Percentiles rank a stretch among this genome's conserved stretches.
phyloP scores from a whole-genome alignment of 2,888 invertebrate genomes.

The Ophion ellenae region DNA sequence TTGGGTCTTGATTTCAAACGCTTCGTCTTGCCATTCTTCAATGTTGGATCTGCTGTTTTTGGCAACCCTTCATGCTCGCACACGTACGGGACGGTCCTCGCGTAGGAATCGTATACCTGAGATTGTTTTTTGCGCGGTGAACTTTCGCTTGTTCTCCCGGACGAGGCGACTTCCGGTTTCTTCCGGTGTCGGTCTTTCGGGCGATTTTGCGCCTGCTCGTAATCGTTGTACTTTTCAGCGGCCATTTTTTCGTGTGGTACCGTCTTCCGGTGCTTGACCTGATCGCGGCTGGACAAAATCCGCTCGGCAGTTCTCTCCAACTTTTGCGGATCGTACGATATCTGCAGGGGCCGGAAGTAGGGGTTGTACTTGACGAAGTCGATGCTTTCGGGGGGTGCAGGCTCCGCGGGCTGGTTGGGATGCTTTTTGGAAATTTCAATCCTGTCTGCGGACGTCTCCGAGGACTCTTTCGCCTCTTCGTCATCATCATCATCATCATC shows the following conservation, averaged over 20 bases:
- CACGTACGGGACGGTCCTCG: slow-evolving; percentile 74
- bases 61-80: slow-evolving; percentile 71
- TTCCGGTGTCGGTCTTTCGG: not conserved
- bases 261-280: not conserved
- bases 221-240: slow-evolving; percentile 5
- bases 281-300: slow-evolving; percentile 53
- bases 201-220: slow-evolving; percentile 7
- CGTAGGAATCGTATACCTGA: slow-evolving; percentile 71
- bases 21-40: slow-evolving; percentile 32
- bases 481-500: not conserved
- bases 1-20: not conserved
- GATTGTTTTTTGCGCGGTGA: slow-evolving; percentile 65
- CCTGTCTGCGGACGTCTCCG: slow-evolving; percentile 6
- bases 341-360: slow-evolving; percentile 76
- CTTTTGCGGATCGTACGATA: slow-evolving; percentile 72
- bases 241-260: slow-evolving; percentile 1
- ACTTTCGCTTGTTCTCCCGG: slow-evolving; percentile 1
- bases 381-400: slow-evolving; percentile 43
- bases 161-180: slow-evolving; percentile 8
- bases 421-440: slow-evolving; percentile 8
- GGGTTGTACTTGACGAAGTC: slow-evolving; percentile 74
- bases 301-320: slow-evolving; percentile 67
- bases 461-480: slow-evolving; percentile 25
- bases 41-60: slow-evolving; percentile 61
- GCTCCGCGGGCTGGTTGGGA: not conserved